Percentiles rank a stretch among this genome's conserved stretches.
phyloP scores from a whole-genome alignment of 2,113 vertebrate genomes.

The Megaceryle maxima region DNA sequence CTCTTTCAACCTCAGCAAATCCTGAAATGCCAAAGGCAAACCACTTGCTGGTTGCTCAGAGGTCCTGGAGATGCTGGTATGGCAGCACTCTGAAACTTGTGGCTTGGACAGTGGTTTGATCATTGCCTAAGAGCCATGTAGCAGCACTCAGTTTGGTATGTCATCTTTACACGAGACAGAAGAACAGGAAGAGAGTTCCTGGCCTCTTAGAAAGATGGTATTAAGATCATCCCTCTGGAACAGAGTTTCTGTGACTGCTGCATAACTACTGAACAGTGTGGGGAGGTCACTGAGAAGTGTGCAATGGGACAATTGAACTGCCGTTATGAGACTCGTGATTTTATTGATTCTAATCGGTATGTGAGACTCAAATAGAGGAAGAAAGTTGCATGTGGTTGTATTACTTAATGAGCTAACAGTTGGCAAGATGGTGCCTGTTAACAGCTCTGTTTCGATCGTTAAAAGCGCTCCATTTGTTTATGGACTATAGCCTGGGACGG shows the following conservation, averaged over 20 bases:
- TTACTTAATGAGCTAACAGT: background rate
- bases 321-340: background rate
- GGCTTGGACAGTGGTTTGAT: background rate
- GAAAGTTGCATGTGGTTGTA: background rate
- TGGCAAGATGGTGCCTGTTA: background rate
- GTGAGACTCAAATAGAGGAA: background rate
- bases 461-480: background rate
- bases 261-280: background rate
- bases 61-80: background rate
- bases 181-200: background rate
- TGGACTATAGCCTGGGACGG: background rate
- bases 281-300: background rate
- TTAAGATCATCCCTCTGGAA: background rate
- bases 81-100: conserved; percentile 9
- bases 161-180: background rate
- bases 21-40: conserved; percentile 31
- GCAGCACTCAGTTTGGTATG: background rate
- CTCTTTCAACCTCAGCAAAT: conserved; percentile 46
- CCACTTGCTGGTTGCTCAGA: background rate
- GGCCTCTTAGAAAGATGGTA: background rate
- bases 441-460: background rate
- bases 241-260: background rate
- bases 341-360: background rate
- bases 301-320: background rate
- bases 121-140: background rate